phyloP scores from a whole-genome alignment of 2,888 invertebrate species.

The Neoitamus cyanurus region DNA sequence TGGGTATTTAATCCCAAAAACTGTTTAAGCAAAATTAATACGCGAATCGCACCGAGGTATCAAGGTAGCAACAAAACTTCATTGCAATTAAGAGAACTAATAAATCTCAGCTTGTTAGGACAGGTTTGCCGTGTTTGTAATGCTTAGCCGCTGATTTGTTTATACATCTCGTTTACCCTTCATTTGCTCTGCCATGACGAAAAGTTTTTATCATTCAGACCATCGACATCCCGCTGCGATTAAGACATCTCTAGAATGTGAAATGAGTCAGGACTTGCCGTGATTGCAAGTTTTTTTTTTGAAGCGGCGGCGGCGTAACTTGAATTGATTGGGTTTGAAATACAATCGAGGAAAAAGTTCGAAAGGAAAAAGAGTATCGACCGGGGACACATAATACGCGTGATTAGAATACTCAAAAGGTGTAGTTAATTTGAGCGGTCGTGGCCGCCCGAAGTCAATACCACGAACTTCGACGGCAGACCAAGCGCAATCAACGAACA shows the following conservation, averaged over 20 bases:
- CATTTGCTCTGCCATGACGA: background rate
- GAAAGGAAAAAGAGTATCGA: background rate
- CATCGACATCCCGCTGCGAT: constrained; percentile 4
- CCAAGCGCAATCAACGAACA: background rate
- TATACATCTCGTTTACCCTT: background rate
- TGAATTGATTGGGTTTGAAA: background rate
- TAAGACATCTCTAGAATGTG: constrained; percentile 5
- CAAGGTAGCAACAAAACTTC: background rate
- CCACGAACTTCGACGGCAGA: background rate
- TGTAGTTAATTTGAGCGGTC: background rate
- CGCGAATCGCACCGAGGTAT: too few species aligned
- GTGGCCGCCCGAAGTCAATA: background rate
- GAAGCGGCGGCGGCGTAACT: background rate
- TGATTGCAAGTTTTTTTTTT: background rate
- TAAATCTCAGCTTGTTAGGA: background rate
- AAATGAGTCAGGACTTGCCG: constrained; percentile 18
- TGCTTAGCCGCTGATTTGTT: background rate
- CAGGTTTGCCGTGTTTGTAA: background rate
- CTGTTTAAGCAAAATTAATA: too few species aligned
- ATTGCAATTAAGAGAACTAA: background rate
- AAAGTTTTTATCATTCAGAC: constrained; percentile 4
- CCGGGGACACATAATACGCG: background rate
- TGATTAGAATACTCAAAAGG: background rate
- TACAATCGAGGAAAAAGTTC: background rate
- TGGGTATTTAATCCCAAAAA: too few species aligned